Conservation (phyloP, 2,888 invertebrate species). For the Steinernema hermaphroditum region DNA sequence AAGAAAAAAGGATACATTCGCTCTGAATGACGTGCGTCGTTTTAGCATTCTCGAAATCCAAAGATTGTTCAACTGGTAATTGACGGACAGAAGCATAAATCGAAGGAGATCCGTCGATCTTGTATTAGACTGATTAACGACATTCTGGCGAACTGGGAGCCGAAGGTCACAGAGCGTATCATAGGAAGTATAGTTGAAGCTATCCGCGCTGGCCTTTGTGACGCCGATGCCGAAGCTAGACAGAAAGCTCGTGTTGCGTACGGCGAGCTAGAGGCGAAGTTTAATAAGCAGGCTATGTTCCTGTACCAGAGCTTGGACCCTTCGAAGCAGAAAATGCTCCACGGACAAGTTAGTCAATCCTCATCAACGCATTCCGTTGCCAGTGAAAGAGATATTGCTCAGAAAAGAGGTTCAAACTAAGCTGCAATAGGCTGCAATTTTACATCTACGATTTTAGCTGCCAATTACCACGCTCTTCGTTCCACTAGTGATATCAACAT, state of each 20-base stretch:
- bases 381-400: constrained; percentile 41
- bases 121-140: constrained; percentile 81
- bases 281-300: constrained; percentile 44
- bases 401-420: too few species aligned
- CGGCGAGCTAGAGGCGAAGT: constrained; percentile 42
- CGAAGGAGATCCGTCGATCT: constrained; percentile 44
- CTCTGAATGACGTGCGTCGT: too few species aligned
- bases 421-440: too few species aligned
- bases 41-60: constrained; percentile 75
- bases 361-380: constrained; percentile 62
- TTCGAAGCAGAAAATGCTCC: constrained; percentile 75
- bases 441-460: background rate
- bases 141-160: constrained; percentile 85
- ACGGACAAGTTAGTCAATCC: constrained; percentile 71
- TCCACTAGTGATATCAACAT: constrained; percentile 92
- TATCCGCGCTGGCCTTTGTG: constrained; percentile 79
- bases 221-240: constrained; percentile 89
- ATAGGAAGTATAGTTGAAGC: constrained; percentile 79
- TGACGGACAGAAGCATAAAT: constrained; percentile 34
- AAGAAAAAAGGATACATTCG: too few species aligned
- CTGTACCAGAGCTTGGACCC: constrained; percentile 76
- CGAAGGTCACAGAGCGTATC: constrained; percentile 80
- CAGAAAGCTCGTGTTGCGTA: constrained; percentile 74
- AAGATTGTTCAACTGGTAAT: constrained; percentile 59
- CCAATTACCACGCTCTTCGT: constrained; percentile 68